Conservation (phyloP, 2,888 invertebrate genomes). For the Ptychoptera contaminata region DNA sequence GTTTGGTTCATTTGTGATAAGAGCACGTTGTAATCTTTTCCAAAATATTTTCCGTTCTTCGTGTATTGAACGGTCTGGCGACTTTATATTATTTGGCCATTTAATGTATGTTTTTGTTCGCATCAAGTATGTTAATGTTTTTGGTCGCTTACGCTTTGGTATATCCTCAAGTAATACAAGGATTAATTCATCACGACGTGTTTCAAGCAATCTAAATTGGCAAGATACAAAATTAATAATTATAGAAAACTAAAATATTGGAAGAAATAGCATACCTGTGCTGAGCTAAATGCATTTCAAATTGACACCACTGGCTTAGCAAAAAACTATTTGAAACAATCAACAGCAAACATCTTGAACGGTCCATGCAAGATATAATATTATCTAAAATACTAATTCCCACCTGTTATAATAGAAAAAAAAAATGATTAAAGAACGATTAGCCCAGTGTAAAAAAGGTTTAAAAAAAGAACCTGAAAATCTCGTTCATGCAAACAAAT, state of each 20-base stretch:
- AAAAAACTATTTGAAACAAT: conserved; percentile 46
- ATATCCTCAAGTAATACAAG: conserved; percentile 49
- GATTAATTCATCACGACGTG: conserved; percentile 43
- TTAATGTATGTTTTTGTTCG: conserved; percentile 51
- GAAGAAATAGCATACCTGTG: conserved; percentile 32
- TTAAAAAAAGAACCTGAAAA: conserved; percentile 35
- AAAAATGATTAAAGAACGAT: background rate
- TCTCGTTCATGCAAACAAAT: conserved; percentile 56
- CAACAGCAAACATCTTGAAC: conserved; percentile 44
- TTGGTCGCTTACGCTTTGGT: conserved; percentile 40
- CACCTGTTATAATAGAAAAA: conserved; percentile 28
- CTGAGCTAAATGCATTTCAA: conserved; percentile 55
- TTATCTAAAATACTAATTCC: conserved; percentile 53
- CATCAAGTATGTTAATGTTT: conserved; percentile 48
- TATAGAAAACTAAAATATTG: background rate
- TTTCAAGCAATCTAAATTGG: conserved; percentile 38
- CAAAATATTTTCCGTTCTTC: conserved; percentile 28
- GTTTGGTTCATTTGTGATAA: background rate
- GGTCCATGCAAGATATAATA: conserved; percentile 51
- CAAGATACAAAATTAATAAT: background rate
- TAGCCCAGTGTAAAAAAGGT: too few species aligned
- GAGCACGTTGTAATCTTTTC: conserved; percentile 24
- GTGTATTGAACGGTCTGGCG: conserved; percentile 1
- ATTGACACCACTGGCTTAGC: conserved; percentile 56
- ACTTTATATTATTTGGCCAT: conserved; percentile 35